Base-by-base conservation (phyloP, 1,140 invertebrate genomes). In the Pseudomyrmex sp. region DNA sequence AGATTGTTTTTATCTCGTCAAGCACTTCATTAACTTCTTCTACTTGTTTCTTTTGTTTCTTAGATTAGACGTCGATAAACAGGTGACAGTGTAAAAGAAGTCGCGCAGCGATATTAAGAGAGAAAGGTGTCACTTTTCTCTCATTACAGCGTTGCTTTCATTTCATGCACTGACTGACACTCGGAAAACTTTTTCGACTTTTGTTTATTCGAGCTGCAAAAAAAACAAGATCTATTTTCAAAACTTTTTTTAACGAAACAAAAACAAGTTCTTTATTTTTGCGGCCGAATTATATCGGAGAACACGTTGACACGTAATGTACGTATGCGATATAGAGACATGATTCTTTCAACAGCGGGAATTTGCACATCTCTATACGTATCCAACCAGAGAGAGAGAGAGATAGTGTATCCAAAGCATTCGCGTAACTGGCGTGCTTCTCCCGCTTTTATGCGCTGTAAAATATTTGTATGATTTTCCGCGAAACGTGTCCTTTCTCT, bases 381-480 rank as follows among this genome's bases (percentile, higher is more conserved):
- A 35, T 5, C 35, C 35, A 35, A 35, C 52, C 9, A 26, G 13
- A 26, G 62, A 48, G 18, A 18, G 18, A 18, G 18, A 18, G 18
- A 18, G 18, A n/a, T n/a, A n/a, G 1, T 56, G 58, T 70, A 26
- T 1, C 23, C 23, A 1, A 82, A 82, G 59, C 59, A 74, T 23
- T 66, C 61, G 72, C 72, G 26, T 26, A 26, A 87, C 35, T 72
- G 82, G 44, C 44, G n/a, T 75, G 52, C 62, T 83, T 87, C 61
- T 44, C 70, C 35, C 35, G 70, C 65, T 72, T 88, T 88, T 88
- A 87, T 68, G 83, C 52, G 46, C 48, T 68, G 66, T 79, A 77
- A 88, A 88, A 88, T 85, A 88, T 88, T 88, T 82, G 83, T 83
- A 87, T 85, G 85, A 85, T 88, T 88, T 76, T 62, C 83, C 72